Base-by-base conservation (phyloP, 64 coral and sea anemone species). In the Trachythela sp. region DNA sequence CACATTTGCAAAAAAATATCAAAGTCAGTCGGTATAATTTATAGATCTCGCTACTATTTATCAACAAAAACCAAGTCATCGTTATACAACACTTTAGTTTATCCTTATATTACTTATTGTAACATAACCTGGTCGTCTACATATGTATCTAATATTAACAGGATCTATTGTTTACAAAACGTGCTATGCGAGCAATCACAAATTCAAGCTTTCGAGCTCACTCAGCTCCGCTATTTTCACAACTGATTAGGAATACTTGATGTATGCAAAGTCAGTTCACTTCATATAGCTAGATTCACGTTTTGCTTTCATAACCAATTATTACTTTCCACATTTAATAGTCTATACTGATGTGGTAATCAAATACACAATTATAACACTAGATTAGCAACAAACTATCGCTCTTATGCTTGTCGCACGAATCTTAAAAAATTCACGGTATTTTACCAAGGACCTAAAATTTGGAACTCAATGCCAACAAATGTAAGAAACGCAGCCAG, bases 1-100 rank as follows among this genome's bases (percentile, higher is more conserved):
- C 24, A 58, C 13, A 56, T 87, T 13, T 87, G 86, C 58, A 87
- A 87, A 87, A 54, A 87, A 24, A 87, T 87, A 13, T 54, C 86
- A 8, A 87, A 87, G 37, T 58, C 50, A 36, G 29, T 87, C 5
- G 86, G 86, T 36, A 87, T 87, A 48, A 87, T 87, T 58, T 87
- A 33, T 60, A 87, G 86, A 31, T 87, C 8, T 36, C 27, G 50
- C n/a, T 60, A 15, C 33, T 87, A 36, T 39, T 38, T 87, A 36
- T 31, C 86, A 30, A 27, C 30, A 39, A 87, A 56, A 56, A 87
- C 86, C 20, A 13, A 22, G 29, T 10, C 29, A 72, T 30, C 68
- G 17, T 26, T 72, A 9, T 72, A 72, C 68, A 24, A 72, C 68
- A 35, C 68, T 26, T 72, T 72, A 72, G 32, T 72, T 72, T 72